Evolutionary conservation across 1,140 invertebrate genomes (phyloP).

Genomic region (Eupristina koningsbergeri): DNA sequence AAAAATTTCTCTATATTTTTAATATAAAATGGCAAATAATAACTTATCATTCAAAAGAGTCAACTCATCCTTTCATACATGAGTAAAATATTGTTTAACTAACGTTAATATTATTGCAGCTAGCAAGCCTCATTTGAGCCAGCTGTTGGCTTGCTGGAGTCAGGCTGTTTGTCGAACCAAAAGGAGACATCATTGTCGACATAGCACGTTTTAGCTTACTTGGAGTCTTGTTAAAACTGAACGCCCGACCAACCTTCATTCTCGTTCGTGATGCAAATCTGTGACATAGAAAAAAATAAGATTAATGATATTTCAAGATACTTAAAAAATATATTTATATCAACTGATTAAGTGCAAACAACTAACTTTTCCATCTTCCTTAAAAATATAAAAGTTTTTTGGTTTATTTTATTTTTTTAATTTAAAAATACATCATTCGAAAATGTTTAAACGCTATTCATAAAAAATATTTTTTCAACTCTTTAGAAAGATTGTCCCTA

Average conservation of each 20-base stretch:
- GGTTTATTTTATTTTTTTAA: background rate
- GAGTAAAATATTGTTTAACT: constrained; percentile 68
- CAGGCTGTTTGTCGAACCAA: constrained; percentile 84
- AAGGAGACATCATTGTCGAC: constrained; percentile 95
- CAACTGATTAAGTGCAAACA: constrained; percentile 48
- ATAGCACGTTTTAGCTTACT: constrained; percentile 93
- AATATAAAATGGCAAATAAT: background rate
- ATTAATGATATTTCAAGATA: background rate
- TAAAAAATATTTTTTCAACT: too few relatives aligned
- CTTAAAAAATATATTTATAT: background rate
- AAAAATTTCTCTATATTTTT: background rate
- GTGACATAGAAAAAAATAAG: constrained; percentile 21
- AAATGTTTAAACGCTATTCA: too few relatives aligned
- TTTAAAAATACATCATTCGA: background rate
- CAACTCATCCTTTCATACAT: constrained; percentile 25
- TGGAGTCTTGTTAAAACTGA: constrained; percentile 95
- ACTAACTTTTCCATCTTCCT: constrained; percentile 57
- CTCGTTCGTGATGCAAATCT: constrained; percentile 87
- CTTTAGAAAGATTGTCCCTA: too few relatives aligned
- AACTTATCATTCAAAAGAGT: constrained; percentile 9
- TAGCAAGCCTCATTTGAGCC: constrained; percentile 86
- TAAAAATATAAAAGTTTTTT: background rate
- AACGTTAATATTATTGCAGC: constrained; percentile 88
- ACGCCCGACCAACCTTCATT: constrained; percentile 91
- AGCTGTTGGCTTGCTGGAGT: constrained; percentile 81